These are phyloP conservation scores for Psilanteris sp. DNA, from an alignment of 1,140 invertebrate species.

Conservation along the genomic window DNA sequence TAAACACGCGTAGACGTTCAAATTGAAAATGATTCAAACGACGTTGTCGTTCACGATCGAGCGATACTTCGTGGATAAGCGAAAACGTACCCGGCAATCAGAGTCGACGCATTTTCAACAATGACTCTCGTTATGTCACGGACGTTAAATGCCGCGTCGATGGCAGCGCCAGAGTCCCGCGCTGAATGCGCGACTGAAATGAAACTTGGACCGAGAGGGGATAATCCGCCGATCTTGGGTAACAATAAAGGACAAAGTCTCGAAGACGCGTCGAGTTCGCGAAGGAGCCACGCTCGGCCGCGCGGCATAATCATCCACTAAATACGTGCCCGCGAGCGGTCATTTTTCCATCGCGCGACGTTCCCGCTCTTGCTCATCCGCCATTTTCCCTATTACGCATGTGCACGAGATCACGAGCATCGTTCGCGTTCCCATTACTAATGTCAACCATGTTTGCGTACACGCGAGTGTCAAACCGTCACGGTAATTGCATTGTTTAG, in stretches of 20 bases:
- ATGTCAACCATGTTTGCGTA: constrained; percentile 51
- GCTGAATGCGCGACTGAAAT: constrained; percentile 11
- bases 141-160: constrained; percentile 20
- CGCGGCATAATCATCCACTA: constrained; percentile 31
- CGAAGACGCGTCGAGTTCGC: constrained; percentile 43
- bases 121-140: constrained; percentile 47
- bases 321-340: constrained; percentile 25
- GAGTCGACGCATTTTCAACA: constrained; percentile 21
- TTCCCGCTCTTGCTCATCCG: constrained; percentile 24
- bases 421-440: constrained; percentile 45
- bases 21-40: too few relatives aligned
- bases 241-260: constrained; percentile 52
- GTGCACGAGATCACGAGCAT: constrained; percentile 43
- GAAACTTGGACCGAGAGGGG: not conserved
- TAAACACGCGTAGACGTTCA: too few relatives aligned
- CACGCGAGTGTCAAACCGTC: constrained; percentile 9
- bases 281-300: constrained; percentile 54
- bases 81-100: constrained; percentile 10
- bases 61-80: constrained; percentile 5
- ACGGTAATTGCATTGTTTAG: constrained; percentile 17
- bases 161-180: not conserved
- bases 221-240: constrained; percentile 21
- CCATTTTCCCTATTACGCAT: constrained; percentile 50
- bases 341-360: constrained; percentile 28
- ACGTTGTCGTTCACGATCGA: too few relatives aligned